These are phyloP conservation scores for Pimephales promelas DNA, from an alignment of 2,113 vertebrate genomes.

Conservation along the genomic window DNA sequence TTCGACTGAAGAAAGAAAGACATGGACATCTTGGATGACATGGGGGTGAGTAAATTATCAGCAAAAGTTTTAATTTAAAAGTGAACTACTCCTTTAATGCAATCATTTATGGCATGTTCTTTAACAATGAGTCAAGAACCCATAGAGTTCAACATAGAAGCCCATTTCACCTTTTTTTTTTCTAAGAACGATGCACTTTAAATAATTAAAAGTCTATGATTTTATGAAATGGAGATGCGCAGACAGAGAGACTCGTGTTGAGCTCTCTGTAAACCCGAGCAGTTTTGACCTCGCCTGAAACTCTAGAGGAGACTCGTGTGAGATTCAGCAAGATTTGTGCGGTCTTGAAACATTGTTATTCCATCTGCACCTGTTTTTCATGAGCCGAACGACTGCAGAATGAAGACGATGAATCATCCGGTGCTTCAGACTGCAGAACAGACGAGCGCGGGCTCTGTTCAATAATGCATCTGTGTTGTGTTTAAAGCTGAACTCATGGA, in stretches of 20 bases:
- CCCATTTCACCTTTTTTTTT: no score
- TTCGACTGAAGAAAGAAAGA: no score
- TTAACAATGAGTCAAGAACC: no score
- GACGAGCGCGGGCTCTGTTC: neutral
- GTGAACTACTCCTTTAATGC: no score
- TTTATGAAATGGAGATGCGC: neutral
- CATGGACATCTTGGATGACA: no score
- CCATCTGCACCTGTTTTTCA: neutral
- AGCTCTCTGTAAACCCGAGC: neutral
- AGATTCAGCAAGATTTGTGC: neutral
- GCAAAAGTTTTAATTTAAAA: no score
- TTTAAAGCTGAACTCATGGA: neutral
- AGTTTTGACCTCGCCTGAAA: no score
- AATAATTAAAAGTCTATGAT: no score
- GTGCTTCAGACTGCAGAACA: neutral
- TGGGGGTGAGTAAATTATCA: no score
- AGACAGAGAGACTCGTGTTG: neutral
- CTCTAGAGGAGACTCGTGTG: neutral
- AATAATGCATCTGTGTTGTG: neutral
- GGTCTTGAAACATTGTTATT: neutral
- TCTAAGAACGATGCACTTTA: no score
- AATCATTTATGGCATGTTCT: no score
- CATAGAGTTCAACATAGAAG: no score
- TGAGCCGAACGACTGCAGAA: neutral
- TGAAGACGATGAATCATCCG: conserved; percentile 3